A percentile compares a stretch with the other conserved stretches of the same genome.
phyloP scores from a whole-genome alignment of 2,888 invertebrate species.

The Archaeoteleia sp. region DNA sequence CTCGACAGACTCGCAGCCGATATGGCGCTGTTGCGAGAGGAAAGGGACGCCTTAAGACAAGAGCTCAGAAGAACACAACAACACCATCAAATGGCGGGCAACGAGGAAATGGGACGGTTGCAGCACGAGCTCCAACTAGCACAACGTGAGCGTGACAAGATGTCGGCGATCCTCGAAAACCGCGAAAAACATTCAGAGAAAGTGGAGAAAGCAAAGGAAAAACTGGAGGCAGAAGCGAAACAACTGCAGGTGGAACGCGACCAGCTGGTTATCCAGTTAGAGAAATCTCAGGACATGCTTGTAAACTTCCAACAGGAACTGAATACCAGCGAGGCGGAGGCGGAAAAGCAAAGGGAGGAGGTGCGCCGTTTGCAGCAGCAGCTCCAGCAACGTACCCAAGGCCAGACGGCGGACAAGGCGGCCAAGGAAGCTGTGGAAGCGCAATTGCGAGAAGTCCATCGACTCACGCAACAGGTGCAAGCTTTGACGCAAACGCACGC shows the following conservation, averaged over 20 bases:
- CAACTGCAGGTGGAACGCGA: slow-evolving; percentile 90
- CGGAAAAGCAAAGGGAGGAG: slow-evolving; percentile 88
- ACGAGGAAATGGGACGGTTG: slow-evolving; percentile 83
- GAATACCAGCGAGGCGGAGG: slow-evolving; percentile 87
- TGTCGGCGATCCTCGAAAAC: slow-evolving; percentile 85
- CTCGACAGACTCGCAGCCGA: slow-evolving; percentile 90
- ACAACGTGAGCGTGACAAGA: slow-evolving; percentile 84
- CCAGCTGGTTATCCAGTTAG: slow-evolving; percentile 90
- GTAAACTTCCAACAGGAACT: slow-evolving; percentile 95
- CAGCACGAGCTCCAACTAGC: slow-evolving; percentile 85
- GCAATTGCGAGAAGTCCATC: slow-evolving; percentile 82
- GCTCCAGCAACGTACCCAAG: slow-evolving; percentile 78
- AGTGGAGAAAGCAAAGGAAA: slow-evolving; percentile 89
- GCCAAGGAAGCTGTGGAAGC: slow-evolving; percentile 83
- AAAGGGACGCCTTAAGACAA: slow-evolving; percentile 82
- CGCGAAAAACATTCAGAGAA: slow-evolving; percentile 87
- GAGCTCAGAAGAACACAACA: slow-evolving; percentile 81
- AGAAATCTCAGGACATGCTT: slow-evolving; percentile 94
- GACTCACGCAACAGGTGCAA: slow-evolving; percentile 82
- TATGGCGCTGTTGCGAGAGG: slow-evolving; percentile 87
- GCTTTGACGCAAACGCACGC: slow-evolving; percentile 76
- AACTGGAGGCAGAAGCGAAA: slow-evolving; percentile 89
- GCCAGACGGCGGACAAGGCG: slow-evolving; percentile 83
- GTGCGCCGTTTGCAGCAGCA: slow-evolving; percentile 81
- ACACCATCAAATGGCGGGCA: slow-evolving; percentile 81